Conservation (phyloP, 2,797 vertebrate species). For the Propithecus deckenii region DNA sequence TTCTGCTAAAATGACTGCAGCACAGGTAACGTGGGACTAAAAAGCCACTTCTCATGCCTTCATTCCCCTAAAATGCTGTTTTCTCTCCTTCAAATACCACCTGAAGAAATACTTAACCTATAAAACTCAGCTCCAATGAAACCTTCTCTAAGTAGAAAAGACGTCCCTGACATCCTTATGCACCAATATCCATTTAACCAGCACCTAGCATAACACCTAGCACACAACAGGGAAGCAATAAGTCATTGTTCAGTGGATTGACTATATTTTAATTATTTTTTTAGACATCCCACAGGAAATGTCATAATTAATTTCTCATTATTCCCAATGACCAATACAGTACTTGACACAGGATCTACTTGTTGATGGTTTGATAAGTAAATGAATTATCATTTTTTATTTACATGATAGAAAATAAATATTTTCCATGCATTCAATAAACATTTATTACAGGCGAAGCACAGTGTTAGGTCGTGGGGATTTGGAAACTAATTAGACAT, state of each 20-base stretch:
- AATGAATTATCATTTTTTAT: not conserved
- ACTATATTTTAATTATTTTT: not conserved
- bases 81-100: not conserved
- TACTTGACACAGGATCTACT: not conserved
- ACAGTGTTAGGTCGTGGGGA: not conserved
- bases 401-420: not conserved
- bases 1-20: not conserved
- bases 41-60: not conserved
- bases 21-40: not conserved
- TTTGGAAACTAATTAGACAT: not conserved
- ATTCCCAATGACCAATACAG: not conserved
- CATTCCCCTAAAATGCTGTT: not conserved
- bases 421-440: not conserved
- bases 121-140: constrained; percentile 6
- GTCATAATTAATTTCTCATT: not conserved
- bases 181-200: not conserved
- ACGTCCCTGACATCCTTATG: not conserved
- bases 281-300: not conserved
- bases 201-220: not conserved
- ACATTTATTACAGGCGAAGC: not conserved
- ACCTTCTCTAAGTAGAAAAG: not conserved
- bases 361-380: not conserved
- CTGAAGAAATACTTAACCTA: not conserved
- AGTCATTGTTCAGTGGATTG: not conserved
- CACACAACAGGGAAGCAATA: not conserved